Base-by-base conservation (phyloP, 2,113 vertebrate species). In the Rafetus swinhoei region DNA sequence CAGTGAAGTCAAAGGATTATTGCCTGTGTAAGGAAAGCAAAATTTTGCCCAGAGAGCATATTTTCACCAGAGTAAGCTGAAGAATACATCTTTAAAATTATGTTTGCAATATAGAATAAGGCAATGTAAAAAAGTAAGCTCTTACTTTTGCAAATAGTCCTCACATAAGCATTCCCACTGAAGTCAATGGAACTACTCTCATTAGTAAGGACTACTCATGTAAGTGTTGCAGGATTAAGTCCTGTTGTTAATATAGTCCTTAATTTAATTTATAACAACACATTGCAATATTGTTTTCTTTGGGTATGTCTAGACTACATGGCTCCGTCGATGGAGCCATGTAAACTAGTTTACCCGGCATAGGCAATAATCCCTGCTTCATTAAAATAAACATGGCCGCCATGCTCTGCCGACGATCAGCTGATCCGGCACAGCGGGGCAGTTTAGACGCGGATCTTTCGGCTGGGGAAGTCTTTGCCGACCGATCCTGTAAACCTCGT, bases 1-100 rank as follows among this genome's bases (percentile, higher is more conserved):
- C 82, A 89, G 72, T 54, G 82, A 92, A 90, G 85, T 94, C 88
- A 39, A 81, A 91, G 55, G 65, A 74, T 53, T 10, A 54, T 92
- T 89, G 80, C 77, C 91, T 45, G 4, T 4, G 21, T 6, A 18
- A 84, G 59, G 24, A 62, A 57, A 12, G 50, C 88, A 52, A 84
- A 90, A 82, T 88, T 3, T 9, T 3, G 13, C 27, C 53, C 72
- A 39, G 6, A n/a, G 87, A 85, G 77, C 22, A 82, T 87, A 55
- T 59, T 60, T 3, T 60, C 74, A 72, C 52, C 62, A 25, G 13
- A 39, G 39, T 19, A 52, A 9, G 9, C n/a, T 89, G 92, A 83
- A 84, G 76, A 77, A 72, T 72, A 35, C 32, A n/a, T 69, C 24
- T 8, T 57, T 16, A 65, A 25, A 60, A 65, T 65, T 29, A n/a